Percentiles rank a stretch among this genome's conserved stretches.
These are phyloP conservation scores for Oenanthe melanoleuca DNA, from an alignment of 2,113 vertebrate genomes.

Conservation along the genomic window DNA sequence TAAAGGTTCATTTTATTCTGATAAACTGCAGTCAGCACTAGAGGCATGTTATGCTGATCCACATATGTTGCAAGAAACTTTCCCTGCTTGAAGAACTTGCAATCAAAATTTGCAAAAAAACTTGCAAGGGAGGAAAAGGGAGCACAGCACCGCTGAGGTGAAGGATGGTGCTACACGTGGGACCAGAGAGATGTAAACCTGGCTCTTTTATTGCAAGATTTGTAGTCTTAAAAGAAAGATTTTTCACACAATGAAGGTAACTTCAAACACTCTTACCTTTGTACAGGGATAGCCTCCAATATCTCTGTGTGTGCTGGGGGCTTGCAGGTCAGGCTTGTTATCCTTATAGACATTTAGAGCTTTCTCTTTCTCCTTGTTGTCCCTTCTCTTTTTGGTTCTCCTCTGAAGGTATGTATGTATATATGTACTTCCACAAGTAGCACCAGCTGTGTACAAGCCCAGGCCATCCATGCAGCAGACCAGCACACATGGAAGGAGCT, in stretches of 20 bases:
- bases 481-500: accelerated
- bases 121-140: background rate
- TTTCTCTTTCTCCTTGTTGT: background rate
- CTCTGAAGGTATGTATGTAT: background rate
- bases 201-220: background rate
- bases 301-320: background rate
- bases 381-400: background rate
- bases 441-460: background rate
- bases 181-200: background rate
- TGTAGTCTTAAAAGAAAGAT: background rate
- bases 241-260: background rate
- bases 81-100: accelerated
- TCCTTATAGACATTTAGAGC: background rate
- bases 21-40: background rate
- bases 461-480: background rate
- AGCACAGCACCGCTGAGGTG: background rate
- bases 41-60: background rate
- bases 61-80: background rate
- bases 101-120: background rate
- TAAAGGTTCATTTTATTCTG: background rate
- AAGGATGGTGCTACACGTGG: accelerated
- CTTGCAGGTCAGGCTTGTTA: background rate
- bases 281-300: background rate
- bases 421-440: background rate
- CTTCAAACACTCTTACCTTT: background rate